phyloP scores from a whole-genome alignment of 2,797 vertebrate species.

The Notoglanidium macrostoma region DNA sequence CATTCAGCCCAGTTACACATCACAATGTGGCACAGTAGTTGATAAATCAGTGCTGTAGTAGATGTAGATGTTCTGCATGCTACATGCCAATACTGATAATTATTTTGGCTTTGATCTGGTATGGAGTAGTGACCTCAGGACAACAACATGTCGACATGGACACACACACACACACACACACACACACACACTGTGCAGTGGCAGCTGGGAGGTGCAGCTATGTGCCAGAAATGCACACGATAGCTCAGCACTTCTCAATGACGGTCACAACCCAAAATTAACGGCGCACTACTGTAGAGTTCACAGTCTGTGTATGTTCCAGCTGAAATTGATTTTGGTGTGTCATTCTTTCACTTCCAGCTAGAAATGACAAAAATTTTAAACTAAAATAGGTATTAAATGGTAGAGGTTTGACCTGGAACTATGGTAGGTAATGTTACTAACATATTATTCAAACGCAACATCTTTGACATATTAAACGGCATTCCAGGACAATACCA shows the following conservation, averaged over 20 bases:
- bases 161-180: slow-evolving; percentile 12
- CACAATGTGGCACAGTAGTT: not conserved
- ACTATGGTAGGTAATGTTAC: not conserved
- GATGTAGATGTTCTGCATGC: not conserved
- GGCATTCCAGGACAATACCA: not conserved
- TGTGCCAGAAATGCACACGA: slow-evolving; percentile 53
- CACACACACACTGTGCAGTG: slow-evolving; percentile 5
- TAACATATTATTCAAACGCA: not conserved
- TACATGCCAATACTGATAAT: slow-evolving; percentile 4
- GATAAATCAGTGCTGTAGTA: not conserved
- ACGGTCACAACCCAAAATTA: slow-evolving; percentile 52
- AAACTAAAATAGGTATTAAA: too few relatives aligned
- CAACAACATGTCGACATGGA: slow-evolving; percentile 26
- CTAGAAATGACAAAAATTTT: not conserved
- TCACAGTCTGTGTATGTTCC: slow-evolving; percentile 14
- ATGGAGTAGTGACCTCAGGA: slow-evolving; percentile 6
- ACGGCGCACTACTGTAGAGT: slow-evolving; percentile 27
- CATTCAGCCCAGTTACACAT: slow-evolving; percentile 5
- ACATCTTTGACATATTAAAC: not conserved
- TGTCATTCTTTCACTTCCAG: slow-evolving; percentile 22
- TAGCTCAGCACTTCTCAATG: slow-evolving; percentile 52
- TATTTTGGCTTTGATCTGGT: slow-evolving; percentile 9
- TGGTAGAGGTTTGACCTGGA: not conserved
- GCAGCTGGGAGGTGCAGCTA: slow-evolving; percentile 40
- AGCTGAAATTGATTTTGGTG: slow-evolving; percentile 8